These are phyloP conservation scores for Ennomos fuscantarius DNA, from an alignment of 2,888 invertebrate genomes.

Conservation along the genomic window DNA sequence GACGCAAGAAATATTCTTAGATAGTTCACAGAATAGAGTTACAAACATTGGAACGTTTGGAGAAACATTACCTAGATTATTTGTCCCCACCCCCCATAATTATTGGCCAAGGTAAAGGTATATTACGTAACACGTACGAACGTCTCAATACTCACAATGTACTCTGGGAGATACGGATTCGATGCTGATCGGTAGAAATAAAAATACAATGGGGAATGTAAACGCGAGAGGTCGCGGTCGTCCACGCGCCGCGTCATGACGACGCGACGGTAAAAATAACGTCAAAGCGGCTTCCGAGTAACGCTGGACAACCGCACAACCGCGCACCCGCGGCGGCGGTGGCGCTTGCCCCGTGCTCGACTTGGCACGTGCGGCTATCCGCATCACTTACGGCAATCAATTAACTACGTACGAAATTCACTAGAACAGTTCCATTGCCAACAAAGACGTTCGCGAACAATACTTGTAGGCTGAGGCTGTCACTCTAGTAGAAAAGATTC, in stretches of 20 bases:
- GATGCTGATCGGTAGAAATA: slow-evolving; percentile 36
- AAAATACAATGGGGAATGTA: slow-evolving; percentile 45
- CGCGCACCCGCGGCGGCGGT: not conserved
- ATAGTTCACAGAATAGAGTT: too few species aligned
- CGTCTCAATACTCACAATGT: too few species aligned
- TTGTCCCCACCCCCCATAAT: too few species aligned
- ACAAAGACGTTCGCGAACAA: not conserved
- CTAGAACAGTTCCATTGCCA: not conserved
- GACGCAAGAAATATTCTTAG: too few species aligned
- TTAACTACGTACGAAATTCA: not conserved
- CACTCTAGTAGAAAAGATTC: too few species aligned
- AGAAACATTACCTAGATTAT: too few species aligned
- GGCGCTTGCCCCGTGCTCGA: not conserved
- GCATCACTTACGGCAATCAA: slow-evolving; percentile 3
- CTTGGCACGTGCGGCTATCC: not conserved
- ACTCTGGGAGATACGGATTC: slow-evolving; percentile 2
- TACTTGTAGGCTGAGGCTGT: too few species aligned
- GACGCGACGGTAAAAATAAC: slow-evolving; percentile 57
- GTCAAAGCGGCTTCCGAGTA: slow-evolving; percentile 37
- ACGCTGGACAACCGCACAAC: slow-evolving; percentile 7
- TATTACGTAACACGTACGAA: too few species aligned
- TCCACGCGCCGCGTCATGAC: slow-evolving; percentile 25
- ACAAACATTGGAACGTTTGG: too few species aligned
- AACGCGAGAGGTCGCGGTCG: slow-evolving; percentile 26
- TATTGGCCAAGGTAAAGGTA: too few species aligned